These are phyloP conservation scores for Hirtodrosophila histrioides DNA, from an alignment of 2,888 invertebrate genomes.

Conservation along the genomic window DNA sequence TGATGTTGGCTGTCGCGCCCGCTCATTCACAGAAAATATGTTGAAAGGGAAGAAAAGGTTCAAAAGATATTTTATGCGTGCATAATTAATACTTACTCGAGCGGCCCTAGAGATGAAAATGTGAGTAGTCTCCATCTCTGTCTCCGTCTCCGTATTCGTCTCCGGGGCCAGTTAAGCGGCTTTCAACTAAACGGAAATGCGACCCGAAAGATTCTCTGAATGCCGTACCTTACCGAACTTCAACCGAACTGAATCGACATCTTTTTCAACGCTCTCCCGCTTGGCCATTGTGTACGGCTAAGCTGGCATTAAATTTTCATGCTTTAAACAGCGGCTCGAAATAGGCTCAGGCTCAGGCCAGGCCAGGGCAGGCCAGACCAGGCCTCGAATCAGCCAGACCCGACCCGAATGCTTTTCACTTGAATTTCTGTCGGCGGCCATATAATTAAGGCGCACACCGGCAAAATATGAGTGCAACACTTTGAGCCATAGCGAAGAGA, in stretches of 20 bases:
- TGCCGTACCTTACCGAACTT: slow-evolving; percentile 8
- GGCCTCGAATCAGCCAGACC: slow-evolving; percentile 1
- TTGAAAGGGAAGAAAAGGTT: slow-evolving; percentile 61
- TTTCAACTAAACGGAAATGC: slow-evolving; percentile 62
- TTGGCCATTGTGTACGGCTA: slow-evolving; percentile 45
- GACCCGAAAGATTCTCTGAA: slow-evolving; percentile 48
- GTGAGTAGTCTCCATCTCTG: not conserved
- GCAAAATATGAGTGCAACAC: slow-evolving; percentile 77
- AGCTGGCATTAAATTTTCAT: slow-evolving; percentile 77
- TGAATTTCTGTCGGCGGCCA: slow-evolving; percentile 76
- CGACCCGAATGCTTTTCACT: slow-evolving; percentile 65
- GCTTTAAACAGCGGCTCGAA: slow-evolving; percentile 76
- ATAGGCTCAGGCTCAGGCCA: slow-evolving; percentile 72
- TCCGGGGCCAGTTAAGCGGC: slow-evolving; percentile 47
- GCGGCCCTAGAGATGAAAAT: slow-evolving; percentile 23
- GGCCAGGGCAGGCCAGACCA: no score
- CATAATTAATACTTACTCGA: slow-evolving; percentile 70
- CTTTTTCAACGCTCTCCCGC: slow-evolving; percentile 42
- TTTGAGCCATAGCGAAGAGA: slow-evolving; percentile 43
- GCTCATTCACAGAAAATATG: slow-evolving; percentile 62
- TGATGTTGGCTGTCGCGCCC: slow-evolving; percentile 56
- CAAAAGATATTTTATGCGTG: slow-evolving; percentile 74
- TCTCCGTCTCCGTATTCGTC: no score
- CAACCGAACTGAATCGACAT: slow-evolving; percentile 37
- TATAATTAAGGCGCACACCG: slow-evolving; percentile 77